phyloP scores from a whole-genome alignment of 2,888 invertebrate species.

The Lochmaea capreae region DNA sequence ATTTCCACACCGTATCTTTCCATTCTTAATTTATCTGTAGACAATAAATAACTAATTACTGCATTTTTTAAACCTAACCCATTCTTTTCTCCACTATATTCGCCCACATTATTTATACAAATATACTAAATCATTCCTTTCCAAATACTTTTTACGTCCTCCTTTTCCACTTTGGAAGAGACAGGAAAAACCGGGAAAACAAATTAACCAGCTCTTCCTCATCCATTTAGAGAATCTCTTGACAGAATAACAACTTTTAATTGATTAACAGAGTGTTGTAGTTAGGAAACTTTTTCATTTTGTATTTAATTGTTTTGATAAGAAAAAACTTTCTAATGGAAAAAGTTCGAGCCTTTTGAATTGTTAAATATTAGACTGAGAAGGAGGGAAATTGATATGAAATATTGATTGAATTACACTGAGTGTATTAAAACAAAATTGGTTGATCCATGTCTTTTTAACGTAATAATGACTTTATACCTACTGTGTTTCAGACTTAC shows the following conservation, averaged over 20 bases:
- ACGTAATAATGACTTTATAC: no score
- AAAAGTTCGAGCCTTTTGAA: not conserved
- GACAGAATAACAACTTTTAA: conserved; percentile 22
- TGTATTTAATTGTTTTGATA: conserved; percentile 1
- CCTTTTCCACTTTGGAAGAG: conserved; percentile 3
- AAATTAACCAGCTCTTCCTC: conserved; percentile 7
- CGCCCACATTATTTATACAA: not conserved
- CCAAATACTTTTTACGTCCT: not conserved
- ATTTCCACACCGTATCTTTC: no score
- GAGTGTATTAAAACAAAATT: no score
- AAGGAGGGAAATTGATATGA: not conserved
- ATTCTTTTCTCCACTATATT: not conserved
- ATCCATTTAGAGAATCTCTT: conserved; percentile 4
- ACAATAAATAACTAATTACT: no score
- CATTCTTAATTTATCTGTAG: no score
- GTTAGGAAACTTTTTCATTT: not conserved
- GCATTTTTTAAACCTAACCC: no score
- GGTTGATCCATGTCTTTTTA: no score
- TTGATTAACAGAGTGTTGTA: conserved; percentile 17
- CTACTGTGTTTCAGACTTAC: no score
- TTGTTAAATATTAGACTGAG: not conserved
- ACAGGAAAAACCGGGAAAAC: not conserved
- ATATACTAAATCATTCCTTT: conserved; percentile 14
- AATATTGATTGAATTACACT: not conserved
- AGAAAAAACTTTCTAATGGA: conserved; percentile 3